Percentiles rank a stretch among this genome's conserved stretches.
phyloP scores from a whole-genome alignment of 1,140 invertebrate genomes.

The Drosophila serrata region DNA sequence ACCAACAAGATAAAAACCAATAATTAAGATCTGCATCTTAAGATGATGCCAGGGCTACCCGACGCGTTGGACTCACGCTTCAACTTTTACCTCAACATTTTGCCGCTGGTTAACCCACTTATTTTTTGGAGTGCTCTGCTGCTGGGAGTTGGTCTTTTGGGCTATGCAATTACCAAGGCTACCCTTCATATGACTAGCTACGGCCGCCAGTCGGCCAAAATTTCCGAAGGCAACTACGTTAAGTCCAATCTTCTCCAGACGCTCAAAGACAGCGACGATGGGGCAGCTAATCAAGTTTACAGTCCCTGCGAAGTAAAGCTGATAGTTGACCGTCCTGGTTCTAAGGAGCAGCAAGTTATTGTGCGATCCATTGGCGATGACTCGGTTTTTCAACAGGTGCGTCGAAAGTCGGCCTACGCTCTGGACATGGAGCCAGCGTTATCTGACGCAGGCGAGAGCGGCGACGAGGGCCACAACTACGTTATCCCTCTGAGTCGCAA shows the following conservation, averaged over 20 bases:
- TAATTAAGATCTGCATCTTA: conserved; percentile 23
- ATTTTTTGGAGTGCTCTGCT: conserved; percentile 88
- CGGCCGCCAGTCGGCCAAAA: conserved; percentile 48
- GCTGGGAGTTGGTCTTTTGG: conserved; percentile 86
- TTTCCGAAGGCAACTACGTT: conserved; percentile 68
- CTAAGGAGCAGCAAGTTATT: conserved; percentile 49
- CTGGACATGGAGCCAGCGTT: conserved; percentile 77
- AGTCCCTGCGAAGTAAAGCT: conserved; percentile 73
- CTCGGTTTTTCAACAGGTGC: conserved; percentile 32
- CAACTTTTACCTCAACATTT: conserved; percentile 89
- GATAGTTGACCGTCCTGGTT: conserved; percentile 51
- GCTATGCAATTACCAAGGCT: conserved; percentile 82
- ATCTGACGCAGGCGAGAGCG: conserved; percentile 48
- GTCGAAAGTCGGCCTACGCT: conserved; percentile 52
- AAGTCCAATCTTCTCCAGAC: conserved; percentile 62
- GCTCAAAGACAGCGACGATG: conserved; percentile 30
- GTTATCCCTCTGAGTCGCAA: conserved; percentile 54
- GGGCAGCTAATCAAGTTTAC: conserved; percentile 51
- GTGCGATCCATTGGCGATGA: conserved; percentile 31
- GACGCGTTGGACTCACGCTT: conserved; percentile 88
- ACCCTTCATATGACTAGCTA: conserved; percentile 74
- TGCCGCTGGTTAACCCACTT: conserved; percentile 88
- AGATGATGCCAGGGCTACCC: conserved; percentile 90
- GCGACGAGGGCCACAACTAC: conserved; percentile 60
- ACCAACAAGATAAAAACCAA: too few species aligned